These are phyloP conservation scores for Bugula neritina DNA, from an alignment of 2,888 invertebrate genomes.

Conservation along the genomic window DNA sequence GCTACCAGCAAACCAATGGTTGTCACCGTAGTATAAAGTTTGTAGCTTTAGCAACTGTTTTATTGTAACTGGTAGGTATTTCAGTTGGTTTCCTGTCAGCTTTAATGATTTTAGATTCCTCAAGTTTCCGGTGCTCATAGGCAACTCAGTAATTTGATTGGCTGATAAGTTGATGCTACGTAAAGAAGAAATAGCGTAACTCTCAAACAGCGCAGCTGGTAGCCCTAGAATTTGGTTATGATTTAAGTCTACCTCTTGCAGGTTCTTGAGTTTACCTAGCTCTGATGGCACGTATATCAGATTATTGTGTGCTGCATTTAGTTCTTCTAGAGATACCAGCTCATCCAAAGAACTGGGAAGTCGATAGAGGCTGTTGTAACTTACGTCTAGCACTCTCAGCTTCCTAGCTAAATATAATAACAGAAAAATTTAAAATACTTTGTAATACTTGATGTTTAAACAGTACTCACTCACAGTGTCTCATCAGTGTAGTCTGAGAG, in stretches of 20 bases:
- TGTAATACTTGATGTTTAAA: too few relatives aligned
- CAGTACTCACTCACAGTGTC: too few relatives aligned
- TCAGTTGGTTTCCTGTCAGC: neutral
- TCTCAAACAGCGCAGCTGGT: neutral
- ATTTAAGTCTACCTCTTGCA: conserved; percentile 4
- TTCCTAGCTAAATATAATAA: neutral
- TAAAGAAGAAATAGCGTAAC: neutral
- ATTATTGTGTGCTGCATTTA: conserved; percentile 23
- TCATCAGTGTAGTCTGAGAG: too few relatives aligned
- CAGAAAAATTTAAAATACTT: too few relatives aligned
- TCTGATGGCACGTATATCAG: conserved; percentile 25
- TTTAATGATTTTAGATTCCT: neutral
- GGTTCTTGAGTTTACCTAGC: neutral
- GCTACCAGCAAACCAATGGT: conserved; percentile 2
- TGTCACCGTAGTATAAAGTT: conserved; percentile 15
- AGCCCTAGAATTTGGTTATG: conserved; percentile 16
- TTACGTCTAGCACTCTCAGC: conserved; percentile 7
- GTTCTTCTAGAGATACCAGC: neutral
- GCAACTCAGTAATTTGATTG: conserved; percentile 16
- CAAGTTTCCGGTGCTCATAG: neutral
- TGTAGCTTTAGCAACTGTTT: neutral
- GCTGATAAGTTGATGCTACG: neutral
- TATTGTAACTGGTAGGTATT: neutral
- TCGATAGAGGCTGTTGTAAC: conserved; percentile 7
- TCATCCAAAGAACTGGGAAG: neutral